phyloP scores from a whole-genome alignment of 2,113 vertebrate genomes.

The Poeciliopsis retropinna region DNA sequence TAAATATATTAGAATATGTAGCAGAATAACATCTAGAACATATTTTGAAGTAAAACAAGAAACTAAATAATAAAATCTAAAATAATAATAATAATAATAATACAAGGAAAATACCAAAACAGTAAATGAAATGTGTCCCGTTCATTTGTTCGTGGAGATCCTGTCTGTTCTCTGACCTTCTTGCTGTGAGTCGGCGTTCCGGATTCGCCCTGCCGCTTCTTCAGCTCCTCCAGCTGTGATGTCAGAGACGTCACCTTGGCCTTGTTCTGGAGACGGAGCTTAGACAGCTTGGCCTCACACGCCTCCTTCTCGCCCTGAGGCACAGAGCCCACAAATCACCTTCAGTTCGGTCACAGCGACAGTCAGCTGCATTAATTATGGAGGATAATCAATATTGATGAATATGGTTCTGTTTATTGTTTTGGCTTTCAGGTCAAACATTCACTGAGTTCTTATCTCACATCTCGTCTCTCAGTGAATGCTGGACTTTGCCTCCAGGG shows the following conservation, averaged over 20 bases:
- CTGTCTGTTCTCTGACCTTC: slow-evolving; percentile 67
- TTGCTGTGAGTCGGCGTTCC: slow-evolving; percentile 76
- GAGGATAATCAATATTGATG: too few relatives aligned
- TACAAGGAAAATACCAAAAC: not conserved
- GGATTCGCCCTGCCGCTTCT: slow-evolving; percentile 74
- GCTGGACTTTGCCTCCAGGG: slow-evolving; percentile 15
- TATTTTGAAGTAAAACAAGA: not conserved
- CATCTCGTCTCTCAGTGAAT: slow-evolving; percentile 12
- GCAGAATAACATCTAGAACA: too few relatives aligned
- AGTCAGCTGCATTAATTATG: not conserved
- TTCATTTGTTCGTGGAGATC: not conserved
- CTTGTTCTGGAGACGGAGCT: slow-evolving; percentile 89
- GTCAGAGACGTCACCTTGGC: slow-evolving; percentile 88
- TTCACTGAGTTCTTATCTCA: slow-evolving; percentile 14
- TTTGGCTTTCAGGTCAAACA: not conserved
- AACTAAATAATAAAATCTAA: not conserved
- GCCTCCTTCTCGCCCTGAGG: slow-evolving; percentile 85
- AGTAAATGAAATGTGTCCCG: not conserved
- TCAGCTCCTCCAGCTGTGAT: slow-evolving; percentile 86
- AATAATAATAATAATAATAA: not conserved
- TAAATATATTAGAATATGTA: not conserved
- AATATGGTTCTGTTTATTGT: not conserved
- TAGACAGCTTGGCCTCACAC: slow-evolving; percentile 85
- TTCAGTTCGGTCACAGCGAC: not conserved
- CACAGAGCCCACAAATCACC: not conserved